Percentiles rank a stretch among this genome's conserved stretches.
These are phyloP conservation scores for Pseudopodoces humilis DNA, from an alignment of 2,113 vertebrate species.

Conservation along the genomic window DNA sequence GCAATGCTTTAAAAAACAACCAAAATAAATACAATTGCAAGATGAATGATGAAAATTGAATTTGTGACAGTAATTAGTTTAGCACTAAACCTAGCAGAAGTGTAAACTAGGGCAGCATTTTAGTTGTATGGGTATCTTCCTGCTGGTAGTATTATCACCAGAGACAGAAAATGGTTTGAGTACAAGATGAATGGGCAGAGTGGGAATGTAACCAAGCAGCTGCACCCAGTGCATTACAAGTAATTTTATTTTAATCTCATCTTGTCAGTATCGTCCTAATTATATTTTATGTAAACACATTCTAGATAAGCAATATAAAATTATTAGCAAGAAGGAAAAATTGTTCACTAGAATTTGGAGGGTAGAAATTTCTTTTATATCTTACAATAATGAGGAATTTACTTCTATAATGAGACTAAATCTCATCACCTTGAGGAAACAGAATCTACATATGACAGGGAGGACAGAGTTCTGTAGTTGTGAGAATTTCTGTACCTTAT, in stretches of 20 bases:
- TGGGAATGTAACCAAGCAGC: slow-evolving; percentile 1
- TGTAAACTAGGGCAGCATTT: neutral
- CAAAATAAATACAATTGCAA: neutral
- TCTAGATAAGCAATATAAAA: neutral
- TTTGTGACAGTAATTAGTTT: neutral
- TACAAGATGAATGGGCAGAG: neutral
- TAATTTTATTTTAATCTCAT: slow-evolving; percentile 37
- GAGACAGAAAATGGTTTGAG: neutral
- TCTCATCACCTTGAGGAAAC: neutral
- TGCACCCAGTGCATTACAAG: neutral
- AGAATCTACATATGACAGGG: neutral
- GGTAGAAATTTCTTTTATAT: neutral
- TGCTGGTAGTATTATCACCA: neutral
- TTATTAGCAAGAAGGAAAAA: neutral
- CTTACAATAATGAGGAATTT: neutral
- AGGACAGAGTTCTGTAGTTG: neutral
- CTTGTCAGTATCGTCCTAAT: neutral
- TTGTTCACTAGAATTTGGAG: neutral
- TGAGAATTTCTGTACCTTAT: neutral
- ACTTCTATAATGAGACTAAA: neutral
- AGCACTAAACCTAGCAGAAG: neutral
- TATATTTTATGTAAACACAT: slow-evolving; percentile 4
- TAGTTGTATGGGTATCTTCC: neutral
- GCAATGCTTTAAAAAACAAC: neutral
- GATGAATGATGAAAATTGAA: neutral